Base-by-base conservation (phyloP, 2,797 vertebrate genomes). In the Platalea minor region DNA sequence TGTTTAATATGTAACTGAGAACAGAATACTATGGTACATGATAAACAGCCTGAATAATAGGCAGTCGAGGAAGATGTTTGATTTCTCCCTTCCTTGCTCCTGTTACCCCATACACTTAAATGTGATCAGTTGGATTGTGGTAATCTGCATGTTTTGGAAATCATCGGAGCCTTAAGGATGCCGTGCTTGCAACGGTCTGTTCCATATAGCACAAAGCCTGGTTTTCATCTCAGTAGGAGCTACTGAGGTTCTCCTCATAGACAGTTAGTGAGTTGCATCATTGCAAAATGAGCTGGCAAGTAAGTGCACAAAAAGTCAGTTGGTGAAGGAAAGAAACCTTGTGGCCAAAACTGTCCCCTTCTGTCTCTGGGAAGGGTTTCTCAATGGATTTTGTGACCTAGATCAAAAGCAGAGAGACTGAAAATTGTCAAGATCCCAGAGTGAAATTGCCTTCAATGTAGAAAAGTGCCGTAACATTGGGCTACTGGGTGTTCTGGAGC, bases 1-100 rank as follows among this genome's bases (percentile, higher is more conserved):
- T 18, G 15, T 63, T 92, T 81, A 60, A 59, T 23, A 37, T 18
- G 17, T 54, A 80, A 50, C 15, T 29, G 64, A 63, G 59, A 91
- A 48, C 9, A 74, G 13, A 74, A 64, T 72, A 18, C 13, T 60
- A 8, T 14, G 20, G 20, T 41, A 41, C 0, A 0, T 46, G 37
- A n/a, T 50, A 69, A 94, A 64, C 5, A 68, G 13, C 50, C 28
- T 69, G 31, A 79, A 46, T 53, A 88, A 45, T 23, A 65, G 14
- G 12, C 28, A 43, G 17, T 33, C 57, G 21, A 64, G 21, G 50
- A 85, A 79, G 5, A 50, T 63, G 11, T 59, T 59, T 67, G 11
- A 31, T 57, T 77, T 75, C 48, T 63, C 28, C 13, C 12, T 6
- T 76, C 18, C 15, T 65, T 80, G 7, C 10, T 61, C 10, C 26